Base-by-base conservation (phyloP, 2,113 vertebrate genomes). In the Harpagus bidentatus region DNA sequence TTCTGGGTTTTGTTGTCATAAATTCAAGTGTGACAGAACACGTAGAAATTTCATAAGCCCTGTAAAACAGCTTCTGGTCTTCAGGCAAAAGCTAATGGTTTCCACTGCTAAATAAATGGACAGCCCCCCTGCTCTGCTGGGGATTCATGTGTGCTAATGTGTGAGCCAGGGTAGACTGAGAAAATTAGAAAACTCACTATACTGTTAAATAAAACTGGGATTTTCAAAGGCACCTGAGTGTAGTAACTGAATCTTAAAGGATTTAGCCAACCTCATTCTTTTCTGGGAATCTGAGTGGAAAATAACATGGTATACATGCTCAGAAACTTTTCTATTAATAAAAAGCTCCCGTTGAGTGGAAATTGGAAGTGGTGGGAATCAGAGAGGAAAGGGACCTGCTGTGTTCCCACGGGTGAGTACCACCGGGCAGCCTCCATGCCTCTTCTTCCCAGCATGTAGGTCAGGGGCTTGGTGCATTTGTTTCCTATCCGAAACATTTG, bases 361-460 rank as follows among this genome's bases (percentile, higher is more conserved):
- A 67, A 42, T 4, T 18, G 32, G 52, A 65, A 45, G 59, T 5
- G 67, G 18, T 10, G 61, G 23, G 40, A 47, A 22, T 8, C 10
- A 7, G 42, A 26, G 34, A 45, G 45, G 38, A 34, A 21, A 42
- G 29, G 53, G 38, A 16, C 32, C 9, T 0, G 2, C 50, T 32
- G 43, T 19, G 13, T 7, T 32, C 32, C 61, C 31, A 18, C 0
- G 7, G 18, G 43, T 21, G 5, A 29, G 13, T 11, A 66, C 29
- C 10, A 4, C 25, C 0, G 2, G 13, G 58, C 20, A 36, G n/a
- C 29, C 34, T 6, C 18, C 2, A 0, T 10, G 42, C 45, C 31
- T 29, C 31, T 40, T 20, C 47, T 21, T 45, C 85, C 31, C 1
- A 0, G 34, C 47, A 17, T 7, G 2, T 0, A 1, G 55, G 17